Percentiles rank a stretch among this genome's conserved stretches.
phyloP scores from a whole-genome alignment of 2,797 vertebrate genomes.

The Neosalanx taihuensis region DNA sequence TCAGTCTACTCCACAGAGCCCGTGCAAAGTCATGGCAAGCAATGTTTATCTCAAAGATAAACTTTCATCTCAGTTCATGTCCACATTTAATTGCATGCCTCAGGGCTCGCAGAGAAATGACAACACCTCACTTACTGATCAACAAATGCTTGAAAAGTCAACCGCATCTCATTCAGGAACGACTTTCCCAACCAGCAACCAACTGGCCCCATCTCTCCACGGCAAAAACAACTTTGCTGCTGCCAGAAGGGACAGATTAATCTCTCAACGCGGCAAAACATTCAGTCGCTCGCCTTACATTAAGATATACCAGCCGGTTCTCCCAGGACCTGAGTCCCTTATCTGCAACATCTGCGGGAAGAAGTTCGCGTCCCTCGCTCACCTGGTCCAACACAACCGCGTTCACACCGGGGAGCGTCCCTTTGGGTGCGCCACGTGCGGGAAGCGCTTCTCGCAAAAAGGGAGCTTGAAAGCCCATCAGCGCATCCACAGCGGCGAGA shows the following conservation, averaged over 20 bases:
- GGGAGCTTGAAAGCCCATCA: conserved; percentile 74
- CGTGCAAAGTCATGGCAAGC: conserved; percentile 50
- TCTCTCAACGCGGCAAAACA: conserved; percentile 65
- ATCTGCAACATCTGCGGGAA: conserved; percentile 72
- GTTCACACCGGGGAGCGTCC: conserved; percentile 75
- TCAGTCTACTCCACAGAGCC: conserved; percentile 46
- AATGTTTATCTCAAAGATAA: conserved; percentile 9
- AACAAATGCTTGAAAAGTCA: background rate
- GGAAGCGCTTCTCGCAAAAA: conserved; percentile 75
- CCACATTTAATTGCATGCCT: conserved; percentile 2
- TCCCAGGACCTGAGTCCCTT: conserved; percentile 66
- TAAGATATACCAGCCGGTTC: conserved; percentile 72
- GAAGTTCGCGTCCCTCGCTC: conserved; percentile 72
- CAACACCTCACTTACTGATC: background rate
- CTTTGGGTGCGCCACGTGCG: conserved; percentile 66
- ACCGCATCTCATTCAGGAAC: conserved; percentile 2
- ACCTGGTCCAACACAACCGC: conserved; percentile 72
- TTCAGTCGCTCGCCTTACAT: conserved; percentile 67
- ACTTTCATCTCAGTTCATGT: background rate
- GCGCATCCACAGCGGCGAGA: conserved; percentile 72
- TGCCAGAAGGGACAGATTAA: conserved; percentile 33
- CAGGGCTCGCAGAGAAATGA: conserved; percentile 9
- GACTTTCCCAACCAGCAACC: background rate
- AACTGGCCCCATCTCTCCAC: background rate
- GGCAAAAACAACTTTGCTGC: conserved; percentile 19